phyloP scores from a whole-genome alignment of 2,797 vertebrate genomes.

The Thalassophryne amazonica region DNA sequence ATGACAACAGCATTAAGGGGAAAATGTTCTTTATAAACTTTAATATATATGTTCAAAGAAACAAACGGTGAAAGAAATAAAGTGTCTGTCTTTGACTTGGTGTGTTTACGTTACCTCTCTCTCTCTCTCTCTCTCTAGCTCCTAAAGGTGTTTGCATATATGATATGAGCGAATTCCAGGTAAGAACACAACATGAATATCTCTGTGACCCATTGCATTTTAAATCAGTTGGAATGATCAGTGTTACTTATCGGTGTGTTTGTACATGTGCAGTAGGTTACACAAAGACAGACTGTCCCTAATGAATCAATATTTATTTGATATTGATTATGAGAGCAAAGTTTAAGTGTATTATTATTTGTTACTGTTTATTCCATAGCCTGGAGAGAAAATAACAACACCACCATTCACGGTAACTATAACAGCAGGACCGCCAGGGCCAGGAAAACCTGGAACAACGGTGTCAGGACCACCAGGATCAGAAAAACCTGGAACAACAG shows the following conservation, averaged over 20 bases:
- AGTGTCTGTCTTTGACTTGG: too few species aligned
- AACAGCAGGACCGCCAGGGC: neutral
- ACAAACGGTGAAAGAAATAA: too few species aligned
- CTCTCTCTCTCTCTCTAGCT: slow-evolving; percentile 54
- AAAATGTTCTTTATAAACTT: too few species aligned
- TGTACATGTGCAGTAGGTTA: too few species aligned
- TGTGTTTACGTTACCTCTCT: neutral
- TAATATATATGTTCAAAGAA: too few species aligned
- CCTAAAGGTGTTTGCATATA: slow-evolving; percentile 71
- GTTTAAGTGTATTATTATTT: neutral
- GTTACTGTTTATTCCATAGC: slow-evolving; percentile 64
- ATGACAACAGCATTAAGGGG: too few species aligned
- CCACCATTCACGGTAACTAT: neutral
- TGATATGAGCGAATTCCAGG: slow-evolving; percentile 65
- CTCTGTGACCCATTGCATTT: too few species aligned
- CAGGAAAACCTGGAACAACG: neutral
- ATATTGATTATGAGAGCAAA: neutral
- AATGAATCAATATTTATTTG: neutral
- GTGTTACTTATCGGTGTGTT: too few species aligned
- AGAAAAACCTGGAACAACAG: neutral
- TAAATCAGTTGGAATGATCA: too few species aligned
- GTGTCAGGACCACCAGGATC: neutral
- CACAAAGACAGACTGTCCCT: too few species aligned
- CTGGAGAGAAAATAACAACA: slow-evolving; percentile 76
- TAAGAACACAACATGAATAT: slow-evolving; percentile 40